These are phyloP conservation scores for Paralichthys olivaceus DNA, from an alignment of 2,113 vertebrate species.

Conservation along the genomic window DNA sequence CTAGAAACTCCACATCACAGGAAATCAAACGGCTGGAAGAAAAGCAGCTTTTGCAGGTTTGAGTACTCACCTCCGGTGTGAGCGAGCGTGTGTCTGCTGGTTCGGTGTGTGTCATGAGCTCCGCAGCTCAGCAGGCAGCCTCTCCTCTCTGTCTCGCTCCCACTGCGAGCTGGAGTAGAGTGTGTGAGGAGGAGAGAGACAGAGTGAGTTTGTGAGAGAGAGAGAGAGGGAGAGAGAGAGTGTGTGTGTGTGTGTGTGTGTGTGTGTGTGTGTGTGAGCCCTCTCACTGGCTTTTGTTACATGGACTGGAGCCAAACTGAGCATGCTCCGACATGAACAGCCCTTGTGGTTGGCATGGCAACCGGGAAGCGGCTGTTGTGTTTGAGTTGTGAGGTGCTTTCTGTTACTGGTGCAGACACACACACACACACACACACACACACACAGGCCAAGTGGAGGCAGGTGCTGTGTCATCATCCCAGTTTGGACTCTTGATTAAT, in stretches of 20 bases:
- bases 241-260: slow-evolving; percentile 18
- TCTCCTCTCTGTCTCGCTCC: slow-evolving; percentile 68
- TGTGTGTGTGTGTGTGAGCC: slow-evolving; percentile 32
- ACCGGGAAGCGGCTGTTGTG: slow-evolving; percentile 65
- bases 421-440: slow-evolving; percentile 37
- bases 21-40: neutral
- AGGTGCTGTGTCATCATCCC: slow-evolving; percentile 56
- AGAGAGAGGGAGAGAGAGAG: slow-evolving; percentile 10
- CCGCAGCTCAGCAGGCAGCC: slow-evolving; percentile 60
- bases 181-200: slow-evolving; percentile 17
- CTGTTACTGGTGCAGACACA: slow-evolving; percentile 27
- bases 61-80: slow-evolving; percentile 66
- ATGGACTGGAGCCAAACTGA: slow-evolving; percentile 65
- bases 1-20: neutral
- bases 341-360: slow-evolving; percentile 72
- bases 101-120: slow-evolving; percentile 35
- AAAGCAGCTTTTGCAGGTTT: neutral
- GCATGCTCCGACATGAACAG: slow-evolving; percentile 78
- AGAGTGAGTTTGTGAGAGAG: slow-evolving; percentile 20
- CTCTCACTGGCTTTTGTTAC: slow-evolving; percentile 77
- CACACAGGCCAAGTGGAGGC: slow-evolving; percentile 26
- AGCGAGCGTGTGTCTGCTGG: slow-evolving; percentile 19
- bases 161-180: slow-evolving; percentile 61
- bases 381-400: slow-evolving; percentile 47
- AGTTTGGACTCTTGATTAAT: slow-evolving; percentile 39